Evolutionary conservation across 2,797 vertebrate genomes (phyloP), one percentile per base, ranked within the genome.

Genomic region (Neosalanx taihuensis): DNA sequence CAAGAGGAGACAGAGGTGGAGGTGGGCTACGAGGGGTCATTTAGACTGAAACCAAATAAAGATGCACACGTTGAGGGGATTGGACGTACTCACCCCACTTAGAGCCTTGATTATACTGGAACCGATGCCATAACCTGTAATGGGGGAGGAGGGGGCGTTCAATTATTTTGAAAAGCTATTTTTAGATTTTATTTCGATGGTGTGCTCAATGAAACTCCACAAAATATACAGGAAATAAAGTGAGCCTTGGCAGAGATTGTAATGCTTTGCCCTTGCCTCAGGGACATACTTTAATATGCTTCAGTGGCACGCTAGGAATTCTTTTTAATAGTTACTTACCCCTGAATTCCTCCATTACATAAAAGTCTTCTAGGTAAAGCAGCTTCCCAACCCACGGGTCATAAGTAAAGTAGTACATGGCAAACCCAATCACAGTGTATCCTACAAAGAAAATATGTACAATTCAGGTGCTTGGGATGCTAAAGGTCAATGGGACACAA

Each of bases 331-430:
- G 17, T 4, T 72, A 31, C 70, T 76, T 88, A 93, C 92, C 90
- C 77, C 86, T 76, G 71, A 89, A 91, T 62, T 88, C 83, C 76
- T 91, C 68, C 85, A 75, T 93, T 59, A 91, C 90, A 41, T 90
- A 95, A 77, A 96, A 94, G 78, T 94, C 93, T 73, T 95, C 91
- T 70, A 95, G 85, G 81, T 95, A 93, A 70, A 94, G 86, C 64
- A 93, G 85, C 78, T 93, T 95, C 74, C 92, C 93, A 80, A 87
- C 92, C 90, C 90, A 91, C 51, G 92, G 89, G 73, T 94, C 88
- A 2, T 94, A 95, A 17, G 90, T 94, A 79, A 92, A 93, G 76
- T 93, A 94, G 79, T 93, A 93, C 86, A 88, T 95, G 29, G 90
- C 91, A 80, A 94, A 94, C 33, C 80, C 90, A 81, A 91, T 78